Evolutionary conservation across 2,113 vertebrate genomes (phyloP).

Genomic region (Crotalus horridus): DNA sequence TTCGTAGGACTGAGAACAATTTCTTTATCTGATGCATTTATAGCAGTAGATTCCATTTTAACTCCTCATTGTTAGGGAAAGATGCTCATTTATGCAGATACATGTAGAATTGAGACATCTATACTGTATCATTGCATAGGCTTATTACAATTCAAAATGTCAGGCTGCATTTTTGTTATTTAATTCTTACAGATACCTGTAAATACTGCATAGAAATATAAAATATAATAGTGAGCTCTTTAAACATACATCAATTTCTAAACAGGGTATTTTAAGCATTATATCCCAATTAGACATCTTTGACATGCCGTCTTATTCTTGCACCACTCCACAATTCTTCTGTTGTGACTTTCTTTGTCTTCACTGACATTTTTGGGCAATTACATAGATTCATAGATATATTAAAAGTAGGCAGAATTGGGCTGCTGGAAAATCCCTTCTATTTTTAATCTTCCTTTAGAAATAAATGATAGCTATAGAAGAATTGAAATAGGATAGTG

Average conservation of each 20-base stretch:
- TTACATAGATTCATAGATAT: neutral
- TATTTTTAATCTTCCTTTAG: neutral
- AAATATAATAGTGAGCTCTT: neutral
- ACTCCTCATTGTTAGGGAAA: neutral
- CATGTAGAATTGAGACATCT: neutral
- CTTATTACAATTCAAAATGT: neutral
- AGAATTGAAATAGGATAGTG: neutral
- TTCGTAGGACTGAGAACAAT: neutral
- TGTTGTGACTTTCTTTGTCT: neutral
- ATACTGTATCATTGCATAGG: neutral
- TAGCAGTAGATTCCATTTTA: neutral
- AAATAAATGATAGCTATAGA: neutral
- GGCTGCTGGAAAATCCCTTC: neutral
- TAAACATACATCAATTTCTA: neutral
- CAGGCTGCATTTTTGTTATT: conserved; percentile 18
- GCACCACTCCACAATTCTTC: neutral
- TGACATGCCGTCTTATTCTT: neutral
- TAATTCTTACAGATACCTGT: neutral
- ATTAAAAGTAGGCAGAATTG: neutral
- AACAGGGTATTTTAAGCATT: neutral
- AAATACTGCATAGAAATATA: neutral
- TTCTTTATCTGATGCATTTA: neutral
- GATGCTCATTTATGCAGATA: neutral
- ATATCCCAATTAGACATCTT: neutral
- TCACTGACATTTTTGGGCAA: neutral